Evolutionary conservation across 2,888 invertebrate species (phyloP).

Genomic region (Drosophila macrospina): DNA sequence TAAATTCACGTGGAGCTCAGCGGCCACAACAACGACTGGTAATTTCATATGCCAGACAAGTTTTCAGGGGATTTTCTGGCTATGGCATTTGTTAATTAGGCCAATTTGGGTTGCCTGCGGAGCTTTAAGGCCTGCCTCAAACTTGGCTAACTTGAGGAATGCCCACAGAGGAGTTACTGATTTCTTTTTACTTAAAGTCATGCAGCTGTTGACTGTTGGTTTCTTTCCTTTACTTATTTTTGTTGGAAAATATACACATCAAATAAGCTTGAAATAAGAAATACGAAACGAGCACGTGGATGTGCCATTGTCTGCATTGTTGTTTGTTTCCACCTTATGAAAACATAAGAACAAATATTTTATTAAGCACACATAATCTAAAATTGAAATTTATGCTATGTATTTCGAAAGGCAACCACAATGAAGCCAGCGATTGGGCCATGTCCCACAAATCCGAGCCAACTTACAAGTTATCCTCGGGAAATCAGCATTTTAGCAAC

Average conservation of each 20-base stretch:
- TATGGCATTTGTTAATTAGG: conserved; percentile 69
- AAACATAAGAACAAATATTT: conserved; percentile 64
- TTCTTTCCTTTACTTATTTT: conserved; percentile 5
- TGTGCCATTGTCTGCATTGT: conserved; percentile 3
- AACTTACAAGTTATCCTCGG: conserved; percentile 69
- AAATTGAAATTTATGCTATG: conserved; percentile 76
- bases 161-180: neutral
- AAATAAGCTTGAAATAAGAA: conserved; percentile 31
- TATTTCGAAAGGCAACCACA: conserved; percentile 47
- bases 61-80: conserved; percentile 38
- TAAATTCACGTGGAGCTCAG: conserved; percentile 10
- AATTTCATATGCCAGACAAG: conserved; percentile 29
- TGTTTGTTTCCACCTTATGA: conserved; percentile 20
- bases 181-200: conserved; percentile 10
- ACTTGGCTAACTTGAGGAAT: conserved; percentile 19
- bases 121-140: conserved; percentile 41
- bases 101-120: conserved; percentile 36
- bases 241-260: conserved; percentile 12
- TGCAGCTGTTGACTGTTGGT: conserved; percentile 5
- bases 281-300: conserved; percentile 14
- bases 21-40: conserved; percentile 8
- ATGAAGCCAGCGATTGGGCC: conserved; percentile 14
- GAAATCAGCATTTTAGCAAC: conserved; percentile 52
- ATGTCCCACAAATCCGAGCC: conserved; percentile 49
- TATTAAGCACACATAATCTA: conserved; percentile 73